phyloP scores from a whole-genome alignment of 2,113 vertebrate species.

The Tyto alba region DNA sequence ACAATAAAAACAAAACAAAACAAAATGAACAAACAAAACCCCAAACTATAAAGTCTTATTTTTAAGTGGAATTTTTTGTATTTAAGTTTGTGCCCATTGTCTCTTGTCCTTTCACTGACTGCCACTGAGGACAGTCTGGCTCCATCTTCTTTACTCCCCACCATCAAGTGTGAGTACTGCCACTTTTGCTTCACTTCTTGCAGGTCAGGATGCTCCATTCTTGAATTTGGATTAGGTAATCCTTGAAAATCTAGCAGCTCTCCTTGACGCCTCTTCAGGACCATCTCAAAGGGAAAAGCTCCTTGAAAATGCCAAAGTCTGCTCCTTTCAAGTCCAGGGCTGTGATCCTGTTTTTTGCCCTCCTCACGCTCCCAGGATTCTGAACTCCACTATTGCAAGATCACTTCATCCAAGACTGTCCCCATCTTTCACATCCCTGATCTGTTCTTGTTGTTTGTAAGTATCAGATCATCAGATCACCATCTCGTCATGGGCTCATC shows the following conservation, averaged over 20 bases:
- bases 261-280: background rate
- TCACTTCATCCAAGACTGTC: background rate
- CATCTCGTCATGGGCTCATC: background rate
- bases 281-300: background rate
- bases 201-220: background rate
- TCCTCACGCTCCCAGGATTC: background rate
- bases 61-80: background rate
- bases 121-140: background rate
- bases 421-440: background rate
- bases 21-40: background rate
- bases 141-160: background rate
- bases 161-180: background rate
- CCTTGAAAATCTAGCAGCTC: background rate
- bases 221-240: background rate
- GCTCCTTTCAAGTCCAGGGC: rapidly evolving
- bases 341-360: background rate
- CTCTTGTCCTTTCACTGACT: background rate
- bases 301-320: background rate
- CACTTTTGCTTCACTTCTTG: background rate
- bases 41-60: background rate
- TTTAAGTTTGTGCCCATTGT: background rate
- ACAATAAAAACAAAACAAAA: too few relatives aligned
- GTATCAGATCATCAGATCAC: background rate
- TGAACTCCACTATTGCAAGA: background rate
- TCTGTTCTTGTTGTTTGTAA: background rate